Evolutionary conservation across 1,140 invertebrate species (phyloP).

Genomic region (Probaryconus sp.): DNA sequence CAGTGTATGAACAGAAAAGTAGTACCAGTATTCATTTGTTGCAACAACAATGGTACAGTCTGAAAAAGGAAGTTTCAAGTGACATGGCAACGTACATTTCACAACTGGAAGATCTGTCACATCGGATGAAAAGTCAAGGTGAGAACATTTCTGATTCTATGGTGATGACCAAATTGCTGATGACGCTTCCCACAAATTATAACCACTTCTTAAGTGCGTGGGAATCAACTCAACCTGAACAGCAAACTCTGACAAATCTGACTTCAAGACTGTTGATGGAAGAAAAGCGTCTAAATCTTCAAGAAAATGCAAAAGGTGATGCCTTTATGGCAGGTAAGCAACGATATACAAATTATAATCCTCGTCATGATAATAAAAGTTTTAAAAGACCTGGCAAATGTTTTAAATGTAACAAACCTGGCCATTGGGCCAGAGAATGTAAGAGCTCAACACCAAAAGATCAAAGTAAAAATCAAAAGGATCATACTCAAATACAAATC

Average conservation of each 20-base stretch:
- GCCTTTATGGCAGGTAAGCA: background rate
- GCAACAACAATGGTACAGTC: constrained; percentile 66
- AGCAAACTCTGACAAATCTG: constrained; percentile 60
- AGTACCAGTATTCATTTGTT: constrained; percentile 66
- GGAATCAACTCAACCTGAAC: constrained; percentile 61
- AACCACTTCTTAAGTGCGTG: constrained; percentile 13
- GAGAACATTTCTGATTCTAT: constrained; percentile 62
- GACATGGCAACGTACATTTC: constrained; percentile 59
- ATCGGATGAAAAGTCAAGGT: constrained; percentile 53
- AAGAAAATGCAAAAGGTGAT: constrained; percentile 15
- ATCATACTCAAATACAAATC: background rate
- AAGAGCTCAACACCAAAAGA: background rate
- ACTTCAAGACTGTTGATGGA: constrained; percentile 40
- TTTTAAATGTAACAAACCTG: constrained; percentile 12
- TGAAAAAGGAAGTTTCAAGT: constrained; percentile 15
- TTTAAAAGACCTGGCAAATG: constrained; percentile 3
- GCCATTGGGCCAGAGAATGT: constrained; percentile 27
- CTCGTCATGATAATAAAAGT: background rate
- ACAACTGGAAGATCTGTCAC: constrained; percentile 61
- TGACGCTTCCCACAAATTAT: constrained; percentile 58
- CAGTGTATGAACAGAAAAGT: constrained; percentile 69
- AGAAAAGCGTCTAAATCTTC: constrained; percentile 7
- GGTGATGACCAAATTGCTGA: constrained; percentile 58
- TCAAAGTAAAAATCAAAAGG: too few species aligned
- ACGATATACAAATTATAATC: constrained; percentile 1